Percentiles rank a stretch among this genome's conserved stretches.
phyloP scores from a whole-genome alignment of 2,113 vertebrate genomes.

The Cyanoramphus novaezelandiae region DNA sequence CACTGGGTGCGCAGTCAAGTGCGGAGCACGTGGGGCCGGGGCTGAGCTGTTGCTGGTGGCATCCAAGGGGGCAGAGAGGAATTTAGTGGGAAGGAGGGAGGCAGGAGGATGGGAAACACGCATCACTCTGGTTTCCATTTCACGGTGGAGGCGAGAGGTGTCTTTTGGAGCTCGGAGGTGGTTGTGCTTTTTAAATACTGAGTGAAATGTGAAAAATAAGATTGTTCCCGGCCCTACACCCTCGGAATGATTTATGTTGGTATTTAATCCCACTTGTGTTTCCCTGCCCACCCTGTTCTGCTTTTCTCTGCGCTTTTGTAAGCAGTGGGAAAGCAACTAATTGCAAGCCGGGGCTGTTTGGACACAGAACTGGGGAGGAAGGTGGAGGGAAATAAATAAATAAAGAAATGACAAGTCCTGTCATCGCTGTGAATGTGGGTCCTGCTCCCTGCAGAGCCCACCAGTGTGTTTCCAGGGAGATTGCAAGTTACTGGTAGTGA shows the following conservation, averaged over 20 bases:
- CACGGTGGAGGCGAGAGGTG: conserved; percentile 9
- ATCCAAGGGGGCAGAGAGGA: background rate
- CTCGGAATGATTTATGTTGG: background rate
- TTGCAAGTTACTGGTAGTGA: background rate
- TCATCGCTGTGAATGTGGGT: background rate
- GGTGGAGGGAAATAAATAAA: background rate
- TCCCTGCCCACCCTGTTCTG: background rate
- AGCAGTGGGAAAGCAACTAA: background rate
- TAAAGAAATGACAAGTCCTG: background rate
- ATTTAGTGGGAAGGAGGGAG: background rate
- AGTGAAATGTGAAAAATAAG: conserved; percentile 30
- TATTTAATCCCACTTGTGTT: background rate
- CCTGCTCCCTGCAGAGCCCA: background rate
- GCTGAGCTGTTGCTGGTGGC: background rate
- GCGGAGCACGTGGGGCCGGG: fast-evolving
- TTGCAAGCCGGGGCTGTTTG: background rate
- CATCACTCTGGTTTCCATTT: background rate
- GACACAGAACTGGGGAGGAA: background rate
- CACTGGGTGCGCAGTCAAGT: background rate
- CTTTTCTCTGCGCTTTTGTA: background rate
- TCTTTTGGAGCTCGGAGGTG: conserved; percentile 29
- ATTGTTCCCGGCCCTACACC: background rate
- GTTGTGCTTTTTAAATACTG: conserved; percentile 9
- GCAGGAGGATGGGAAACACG: background rate
- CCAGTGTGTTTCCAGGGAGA: background rate